Conservation (phyloP, 1,140 invertebrate genomes). For the Phortica variegata region DNA sequence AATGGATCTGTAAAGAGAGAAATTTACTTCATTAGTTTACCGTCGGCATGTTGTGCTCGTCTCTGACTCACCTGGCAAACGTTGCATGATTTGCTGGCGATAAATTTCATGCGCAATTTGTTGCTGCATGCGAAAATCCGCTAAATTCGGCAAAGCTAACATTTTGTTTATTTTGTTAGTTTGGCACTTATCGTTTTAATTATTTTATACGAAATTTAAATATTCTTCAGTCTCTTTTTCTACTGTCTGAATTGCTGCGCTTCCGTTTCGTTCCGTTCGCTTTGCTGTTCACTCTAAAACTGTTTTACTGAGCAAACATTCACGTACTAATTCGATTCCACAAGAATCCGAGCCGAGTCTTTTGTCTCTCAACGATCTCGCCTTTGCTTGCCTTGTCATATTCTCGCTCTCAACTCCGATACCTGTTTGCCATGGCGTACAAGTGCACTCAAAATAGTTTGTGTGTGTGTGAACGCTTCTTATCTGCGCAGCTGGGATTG, state of each 20-base stretch:
- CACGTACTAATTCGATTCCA: slow-evolving; percentile 27
- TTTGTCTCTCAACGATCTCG: slow-evolving; percentile 12
- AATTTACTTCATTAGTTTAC: slow-evolving; percentile 2
- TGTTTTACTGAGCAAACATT: slow-evolving; percentile 20
- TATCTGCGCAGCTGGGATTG: slow-evolving; percentile 26
- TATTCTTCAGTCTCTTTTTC: too few species aligned
- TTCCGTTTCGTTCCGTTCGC: slow-evolving; percentile 30
- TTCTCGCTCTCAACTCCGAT: slow-evolving; percentile 13
- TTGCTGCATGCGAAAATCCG: slow-evolving; percentile 52
- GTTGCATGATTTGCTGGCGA: slow-evolving; percentile 56
- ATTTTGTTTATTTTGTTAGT: slow-evolving; percentile 25
- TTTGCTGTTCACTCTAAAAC: slow-evolving; percentile 36
- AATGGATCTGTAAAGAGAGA: slow-evolving; percentile 42
- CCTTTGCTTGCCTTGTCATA: slow-evolving; percentile 30
- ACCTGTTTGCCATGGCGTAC: slow-evolving; percentile 27
- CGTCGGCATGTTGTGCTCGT: slow-evolving; percentile 38
- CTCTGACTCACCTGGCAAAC: slow-evolving; percentile 49
- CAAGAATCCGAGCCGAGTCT: slow-evolving; percentile 35
- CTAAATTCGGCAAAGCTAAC: slow-evolving; percentile 48
- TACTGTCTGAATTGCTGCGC: slow-evolving; percentile 1
- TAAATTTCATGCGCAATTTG: slow-evolving; percentile 56
- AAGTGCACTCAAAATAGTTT: slow-evolving; percentile 1
- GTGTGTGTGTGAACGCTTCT: slow-evolving; percentile 7
- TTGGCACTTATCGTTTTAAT: slow-evolving; percentile 4
- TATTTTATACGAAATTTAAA: too few species aligned